These are phyloP conservation scores for Bombyx mori DNA, from an alignment of 1,140 invertebrate genomes.

Conservation along the genomic window DNA sequence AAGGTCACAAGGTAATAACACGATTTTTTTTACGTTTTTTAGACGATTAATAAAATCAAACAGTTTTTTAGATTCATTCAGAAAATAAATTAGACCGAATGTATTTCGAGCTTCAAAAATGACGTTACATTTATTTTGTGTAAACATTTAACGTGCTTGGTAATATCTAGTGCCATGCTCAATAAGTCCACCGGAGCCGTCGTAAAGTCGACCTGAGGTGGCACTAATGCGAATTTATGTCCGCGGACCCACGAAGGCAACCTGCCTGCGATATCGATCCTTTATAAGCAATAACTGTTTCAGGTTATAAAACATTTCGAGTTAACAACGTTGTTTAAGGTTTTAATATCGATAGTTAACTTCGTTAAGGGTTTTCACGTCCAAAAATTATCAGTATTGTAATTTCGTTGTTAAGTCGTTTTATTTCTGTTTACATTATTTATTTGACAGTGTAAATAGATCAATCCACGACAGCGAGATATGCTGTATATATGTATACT, in stretches of 20 bases:
- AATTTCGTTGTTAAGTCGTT: no score
- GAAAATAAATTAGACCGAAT: neutral
- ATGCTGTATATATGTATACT: no score
- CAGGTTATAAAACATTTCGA: conserved; percentile 37
- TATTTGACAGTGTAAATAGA: no score
- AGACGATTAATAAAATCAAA: no score
- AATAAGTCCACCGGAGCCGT: conserved; percentile 51
- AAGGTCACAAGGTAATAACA: no score
- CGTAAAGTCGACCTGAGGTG: conserved; percentile 64
- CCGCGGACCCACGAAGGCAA: conserved; percentile 43
- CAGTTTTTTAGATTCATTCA: no score
- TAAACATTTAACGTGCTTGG: conserved; percentile 27
- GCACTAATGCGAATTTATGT: conserved; percentile 68
- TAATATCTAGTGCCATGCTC: conserved; percentile 32
- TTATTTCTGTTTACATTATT: no score
- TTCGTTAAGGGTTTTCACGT: neutral
- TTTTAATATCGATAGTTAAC: no score
- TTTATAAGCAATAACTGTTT: conserved; percentile 49
- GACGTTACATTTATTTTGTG: conserved; percentile 14
- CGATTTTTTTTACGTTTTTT: no score
- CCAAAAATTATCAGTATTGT: conserved; percentile 1
- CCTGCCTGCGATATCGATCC: conserved; percentile 44
- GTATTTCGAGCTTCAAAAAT: neutral
- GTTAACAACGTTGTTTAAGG: conserved; percentile 16
- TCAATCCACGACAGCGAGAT: no score